Evolutionary conservation across 2,797 vertebrate genomes (phyloP).

Genomic region (Melanotaenia parkinsoni): DNA sequence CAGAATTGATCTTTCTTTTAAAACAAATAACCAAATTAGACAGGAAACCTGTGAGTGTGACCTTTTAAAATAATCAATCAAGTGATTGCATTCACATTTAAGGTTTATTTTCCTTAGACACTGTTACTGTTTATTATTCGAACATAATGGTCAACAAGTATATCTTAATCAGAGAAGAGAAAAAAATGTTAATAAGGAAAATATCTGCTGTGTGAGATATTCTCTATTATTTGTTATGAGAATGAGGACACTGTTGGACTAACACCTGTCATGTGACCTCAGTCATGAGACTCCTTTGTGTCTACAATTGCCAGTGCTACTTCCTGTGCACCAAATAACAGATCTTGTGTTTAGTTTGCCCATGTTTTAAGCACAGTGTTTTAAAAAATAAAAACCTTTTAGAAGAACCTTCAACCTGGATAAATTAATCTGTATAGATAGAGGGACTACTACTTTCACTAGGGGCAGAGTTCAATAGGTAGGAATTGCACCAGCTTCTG

Average conservation of each 20-base stretch:
- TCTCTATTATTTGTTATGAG: conserved; percentile 51
- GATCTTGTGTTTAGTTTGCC: too few relatives aligned
- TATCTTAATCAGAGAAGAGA: conserved; percentile 24
- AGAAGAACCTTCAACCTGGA: too few relatives aligned
- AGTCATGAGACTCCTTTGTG: too few relatives aligned
- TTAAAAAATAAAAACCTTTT: too few relatives aligned
- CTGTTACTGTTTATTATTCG: conserved; percentile 34
- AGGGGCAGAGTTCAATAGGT: conserved; percentile 59
- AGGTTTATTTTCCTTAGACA: conserved; percentile 36
- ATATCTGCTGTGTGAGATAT: conserved; percentile 37
- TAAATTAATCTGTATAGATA: too few relatives aligned
- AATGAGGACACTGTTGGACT: conserved; percentile 17
- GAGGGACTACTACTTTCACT: conserved; percentile 40
- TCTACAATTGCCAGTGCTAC: too few relatives aligned
- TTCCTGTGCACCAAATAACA: too few relatives aligned
- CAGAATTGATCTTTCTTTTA: conserved; percentile 26
- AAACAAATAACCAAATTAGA: conserved; percentile 22
- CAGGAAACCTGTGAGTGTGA: conserved; percentile 4
- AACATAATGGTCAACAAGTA: conserved; percentile 28
- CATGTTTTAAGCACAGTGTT: too few relatives aligned
- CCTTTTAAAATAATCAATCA: conserved; percentile 4
- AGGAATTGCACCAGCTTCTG: conserved; percentile 69
- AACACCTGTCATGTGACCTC: too few relatives aligned
- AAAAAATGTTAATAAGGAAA: conserved; percentile 40
- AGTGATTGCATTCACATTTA: conserved; percentile 15